Percentiles rank a stretch among this genome's conserved stretches.
phyloP scores from a whole-genome alignment of 2,113 vertebrate species.

The Lutjanus erythropterus region DNA sequence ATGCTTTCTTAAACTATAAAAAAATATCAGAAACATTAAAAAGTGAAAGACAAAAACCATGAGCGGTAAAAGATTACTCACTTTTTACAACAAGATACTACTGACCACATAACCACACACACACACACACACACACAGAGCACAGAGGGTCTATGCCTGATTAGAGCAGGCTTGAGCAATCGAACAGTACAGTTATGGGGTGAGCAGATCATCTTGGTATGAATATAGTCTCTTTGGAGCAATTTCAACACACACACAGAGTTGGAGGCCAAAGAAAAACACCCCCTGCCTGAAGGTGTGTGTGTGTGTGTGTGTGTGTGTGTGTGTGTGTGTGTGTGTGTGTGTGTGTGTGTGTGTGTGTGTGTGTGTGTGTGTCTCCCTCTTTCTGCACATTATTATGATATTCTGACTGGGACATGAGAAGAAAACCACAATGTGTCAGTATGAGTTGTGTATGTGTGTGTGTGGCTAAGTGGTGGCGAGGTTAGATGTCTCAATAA shows the following conservation, averaged over 20 bases:
- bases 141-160: constrained; percentile 8
- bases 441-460: constrained; percentile 26
- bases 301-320: background rate
- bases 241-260: constrained; percentile 50
- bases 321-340: background rate
- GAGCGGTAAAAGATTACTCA: constrained; percentile 35
- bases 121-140: background rate
- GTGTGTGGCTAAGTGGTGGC: constrained; percentile 18
- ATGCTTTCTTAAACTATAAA: background rate
- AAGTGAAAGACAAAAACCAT: background rate
- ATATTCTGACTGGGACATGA: constrained; percentile 32
- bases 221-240: constrained; percentile 50
- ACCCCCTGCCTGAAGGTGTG: constrained; percentile 51
- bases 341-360: background rate
- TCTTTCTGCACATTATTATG: background rate
- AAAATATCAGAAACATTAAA: background rate
- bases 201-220: constrained; percentile 63
- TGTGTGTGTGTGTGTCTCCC: background rate
- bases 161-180: constrained; percentile 41
- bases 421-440: constrained; percentile 37
- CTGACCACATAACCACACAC: constrained; percentile 11
- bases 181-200: constrained; percentile 6
- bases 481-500: constrained; percentile 60
- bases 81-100: background rate
- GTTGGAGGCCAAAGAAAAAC: constrained; percentile 27